A percentile compares a stretch with the other conserved stretches of the same genome.
Conservation (phyloP, 2,888 invertebrate species). For the Camponotus fellah region DNA sequence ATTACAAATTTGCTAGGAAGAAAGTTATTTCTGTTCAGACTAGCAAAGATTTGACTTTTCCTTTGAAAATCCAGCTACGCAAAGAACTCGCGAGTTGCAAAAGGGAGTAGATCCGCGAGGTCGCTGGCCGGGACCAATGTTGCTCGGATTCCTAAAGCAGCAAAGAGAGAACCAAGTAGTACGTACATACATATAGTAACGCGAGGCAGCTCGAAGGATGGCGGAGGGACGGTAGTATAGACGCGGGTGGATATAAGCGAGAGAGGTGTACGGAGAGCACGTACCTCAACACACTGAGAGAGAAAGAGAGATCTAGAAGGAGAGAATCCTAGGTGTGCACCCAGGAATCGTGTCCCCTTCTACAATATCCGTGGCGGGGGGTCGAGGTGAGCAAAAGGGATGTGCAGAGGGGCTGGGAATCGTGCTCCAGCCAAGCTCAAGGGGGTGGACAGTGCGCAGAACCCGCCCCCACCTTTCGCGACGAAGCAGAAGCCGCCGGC, state of each 20-base stretch:
- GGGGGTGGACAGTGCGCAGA: conserved; percentile 85
- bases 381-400: conserved; percentile 70
- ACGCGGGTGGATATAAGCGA: conserved; percentile 63
- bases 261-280: conserved; percentile 67
- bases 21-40: conserved; percentile 32
- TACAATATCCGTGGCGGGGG: conserved; percentile 58
- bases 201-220: conserved; percentile 23
- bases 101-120: conserved; percentile 40
- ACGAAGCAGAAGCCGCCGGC: conserved; percentile 79
- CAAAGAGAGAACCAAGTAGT: conserved; percentile 71
- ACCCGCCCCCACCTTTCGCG: conserved; percentile 85
- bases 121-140: conserved; percentile 65
- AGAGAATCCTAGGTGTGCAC: conserved; percentile 69
- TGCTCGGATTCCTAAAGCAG: conserved; percentile 62
- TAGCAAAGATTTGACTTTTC: conserved; percentile 30
- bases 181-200: conserved; percentile 64
- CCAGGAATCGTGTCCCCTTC: conserved; percentile 72
- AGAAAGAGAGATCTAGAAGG: conserved; percentile 36
- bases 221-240: conserved; percentile 55
- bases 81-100: conserved; percentile 43
- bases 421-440: conserved; percentile 73
- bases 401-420: conserved; percentile 78
- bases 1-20: conserved; percentile 25
- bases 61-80: conserved; percentile 50
- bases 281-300: conserved; percentile 68